phyloP scores from a whole-genome alignment of 2,888 invertebrate species.

The Galeruca laticollis region DNA sequence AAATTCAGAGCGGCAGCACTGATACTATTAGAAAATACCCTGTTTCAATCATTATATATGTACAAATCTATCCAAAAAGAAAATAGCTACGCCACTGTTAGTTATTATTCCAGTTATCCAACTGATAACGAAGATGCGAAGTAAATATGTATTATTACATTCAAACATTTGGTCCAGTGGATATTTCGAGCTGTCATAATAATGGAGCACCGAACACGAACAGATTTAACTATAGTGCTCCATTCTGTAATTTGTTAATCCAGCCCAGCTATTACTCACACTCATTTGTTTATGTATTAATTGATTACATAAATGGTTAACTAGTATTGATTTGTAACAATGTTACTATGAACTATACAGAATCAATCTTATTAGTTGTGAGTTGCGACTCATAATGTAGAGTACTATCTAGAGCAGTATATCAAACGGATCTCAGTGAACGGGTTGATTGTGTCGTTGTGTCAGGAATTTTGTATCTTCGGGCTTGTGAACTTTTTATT shows the following conservation, averaged over 20 bases:
- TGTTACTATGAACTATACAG: background rate
- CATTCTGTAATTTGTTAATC: background rate
- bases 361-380: background rate
- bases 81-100: background rate
- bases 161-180: background rate
- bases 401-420: background rate
- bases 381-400: background rate
- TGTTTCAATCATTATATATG: too few relatives aligned
- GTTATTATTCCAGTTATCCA: background rate
- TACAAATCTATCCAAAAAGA: background rate
- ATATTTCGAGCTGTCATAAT: conserved; percentile 8
- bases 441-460: conserved; percentile 17
- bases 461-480: conserved; percentile 20
- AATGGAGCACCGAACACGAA: background rate
- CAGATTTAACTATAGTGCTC: background rate
- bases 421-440: conserved; percentile 9
- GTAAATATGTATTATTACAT: background rate
- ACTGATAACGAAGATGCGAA: background rate
- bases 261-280: background rate
- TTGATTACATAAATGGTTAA: background rate
- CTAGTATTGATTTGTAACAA: background rate
- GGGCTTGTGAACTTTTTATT: conserved; percentile 19
- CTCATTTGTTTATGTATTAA: background rate
- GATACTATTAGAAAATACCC: too few relatives aligned
- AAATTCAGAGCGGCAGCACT: too few relatives aligned